Conservation (phyloP, 1,140 invertebrate species). For the Arion vulgaris region DNA sequence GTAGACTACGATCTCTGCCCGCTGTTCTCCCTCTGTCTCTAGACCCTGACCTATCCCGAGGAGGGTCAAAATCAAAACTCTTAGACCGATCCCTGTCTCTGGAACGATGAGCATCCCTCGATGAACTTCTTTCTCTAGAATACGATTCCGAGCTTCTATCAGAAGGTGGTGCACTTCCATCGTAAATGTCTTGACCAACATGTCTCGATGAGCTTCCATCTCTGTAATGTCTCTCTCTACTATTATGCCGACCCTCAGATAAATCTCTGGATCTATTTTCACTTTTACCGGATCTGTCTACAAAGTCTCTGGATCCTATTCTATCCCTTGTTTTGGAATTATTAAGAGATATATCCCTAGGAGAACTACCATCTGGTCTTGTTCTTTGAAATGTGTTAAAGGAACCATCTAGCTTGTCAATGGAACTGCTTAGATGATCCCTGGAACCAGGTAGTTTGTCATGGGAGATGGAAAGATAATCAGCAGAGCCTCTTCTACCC, state of each 20-base stretch:
- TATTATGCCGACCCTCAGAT: conserved; percentile 10
- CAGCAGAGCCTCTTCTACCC: neutral
- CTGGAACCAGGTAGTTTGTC: neutral
- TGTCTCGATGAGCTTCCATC: neutral
- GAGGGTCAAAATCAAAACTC: conserved; percentile 29
- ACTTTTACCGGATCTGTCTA: neutral
- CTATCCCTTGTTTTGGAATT: conserved; percentile 24
- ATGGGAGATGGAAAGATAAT: neutral
- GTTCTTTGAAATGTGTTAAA: conserved; percentile 21
- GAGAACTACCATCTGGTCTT: conserved; percentile 11
- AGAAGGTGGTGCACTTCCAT: neutral
- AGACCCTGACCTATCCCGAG: conserved; percentile 11
- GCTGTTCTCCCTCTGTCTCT: neutral
- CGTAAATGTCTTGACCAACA: neutral
- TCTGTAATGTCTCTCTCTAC: conserved; percentile 12
- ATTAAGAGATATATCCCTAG: conserved; percentile 16
- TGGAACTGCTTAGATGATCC: neutral
- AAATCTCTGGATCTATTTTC: neutral
- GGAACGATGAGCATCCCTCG: neutral
- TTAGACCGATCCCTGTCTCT: conserved; percentile 3
- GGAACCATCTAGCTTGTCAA: neutral
- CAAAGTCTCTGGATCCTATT: neutral
- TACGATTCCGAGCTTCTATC: conserved; percentile 11
- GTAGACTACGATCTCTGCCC: conserved; percentile 26
- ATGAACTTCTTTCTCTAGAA: neutral